Conservation (phyloP, 2,888 invertebrate genomes). For the Trilocha varians region DNA sequence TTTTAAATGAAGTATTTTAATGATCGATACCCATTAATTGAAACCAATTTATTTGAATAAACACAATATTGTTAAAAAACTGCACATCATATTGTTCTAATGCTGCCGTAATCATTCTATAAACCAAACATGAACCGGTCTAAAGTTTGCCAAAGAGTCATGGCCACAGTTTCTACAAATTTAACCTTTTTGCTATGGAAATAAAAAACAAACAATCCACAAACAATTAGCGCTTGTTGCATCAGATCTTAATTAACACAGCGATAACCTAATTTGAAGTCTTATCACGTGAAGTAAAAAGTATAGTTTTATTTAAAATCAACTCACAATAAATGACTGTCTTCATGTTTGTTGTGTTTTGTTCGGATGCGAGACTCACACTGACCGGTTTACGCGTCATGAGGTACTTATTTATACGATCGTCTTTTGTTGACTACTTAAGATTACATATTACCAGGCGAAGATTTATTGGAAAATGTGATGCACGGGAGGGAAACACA, state of each 20-base stretch:
- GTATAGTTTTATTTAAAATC: slow-evolving; percentile 2
- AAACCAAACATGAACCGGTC: background rate
- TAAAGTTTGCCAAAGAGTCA: background rate
- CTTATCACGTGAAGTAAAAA: background rate
- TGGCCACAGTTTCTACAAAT: background rate
- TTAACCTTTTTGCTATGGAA: too few relatives aligned
- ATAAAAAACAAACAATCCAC: too few relatives aligned
- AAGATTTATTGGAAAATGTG: background rate
- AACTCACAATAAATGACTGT: slow-evolving; percentile 17
- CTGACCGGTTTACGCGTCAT: slow-evolving; percentile 25
- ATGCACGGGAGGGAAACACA: too few relatives aligned
- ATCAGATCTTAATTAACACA: too few relatives aligned
- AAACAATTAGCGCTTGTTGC: too few relatives aligned
- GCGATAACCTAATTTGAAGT: background rate
- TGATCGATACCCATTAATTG: too few relatives aligned
- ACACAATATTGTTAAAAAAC: too few relatives aligned
- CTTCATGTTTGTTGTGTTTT: slow-evolving; percentile 13
- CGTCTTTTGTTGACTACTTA: slow-evolving; percentile 10
- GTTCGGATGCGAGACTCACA: slow-evolving; percentile 21
- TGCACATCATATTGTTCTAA: too few relatives aligned
- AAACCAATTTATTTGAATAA: too few relatives aligned
- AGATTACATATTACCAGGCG: background rate
- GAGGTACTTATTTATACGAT: slow-evolving; percentile 23
- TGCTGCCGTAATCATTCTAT: too few relatives aligned
- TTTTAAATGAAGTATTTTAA: too few relatives aligned